These are phyloP conservation scores for Allacma fusca DNA, from an alignment of 2,888 invertebrate species.

Conservation along the genomic window DNA sequence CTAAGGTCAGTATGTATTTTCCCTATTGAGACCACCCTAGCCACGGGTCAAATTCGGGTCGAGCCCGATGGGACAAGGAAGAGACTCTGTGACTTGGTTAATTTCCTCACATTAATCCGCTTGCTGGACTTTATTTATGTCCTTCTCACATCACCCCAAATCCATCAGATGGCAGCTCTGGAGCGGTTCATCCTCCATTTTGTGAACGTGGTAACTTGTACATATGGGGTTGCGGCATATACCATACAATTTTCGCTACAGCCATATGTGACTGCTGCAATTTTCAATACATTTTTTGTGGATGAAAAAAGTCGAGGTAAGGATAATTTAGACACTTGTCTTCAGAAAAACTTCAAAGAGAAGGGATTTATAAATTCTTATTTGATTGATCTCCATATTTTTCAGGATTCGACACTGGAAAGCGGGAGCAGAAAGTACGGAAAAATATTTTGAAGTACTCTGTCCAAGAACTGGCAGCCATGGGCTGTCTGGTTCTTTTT, in stretches of 20 bases:
- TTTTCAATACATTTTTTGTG: not conserved
- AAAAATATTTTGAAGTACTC: not conserved
- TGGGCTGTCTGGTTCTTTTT: not conserved
- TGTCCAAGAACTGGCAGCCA: not conserved
- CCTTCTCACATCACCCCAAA: not conserved
- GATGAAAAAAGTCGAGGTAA: not conserved
- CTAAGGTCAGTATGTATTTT: not conserved
- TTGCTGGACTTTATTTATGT: not conserved
- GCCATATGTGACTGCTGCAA: not conserved
- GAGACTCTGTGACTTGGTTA: not conserved
- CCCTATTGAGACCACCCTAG: not conserved
- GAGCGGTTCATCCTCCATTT: not conserved
- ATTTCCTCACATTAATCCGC: not conserved
- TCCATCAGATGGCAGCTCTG: not conserved
- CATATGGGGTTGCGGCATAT: not conserved
- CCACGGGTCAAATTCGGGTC: not conserved
- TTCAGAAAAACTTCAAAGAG: too few species aligned
- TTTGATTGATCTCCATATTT: too few species aligned
- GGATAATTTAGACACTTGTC: too few species aligned
- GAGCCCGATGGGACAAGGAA: not conserved
- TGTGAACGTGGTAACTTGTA: not conserved
- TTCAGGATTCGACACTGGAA: not conserved
- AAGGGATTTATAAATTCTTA: too few species aligned
- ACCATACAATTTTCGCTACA: not conserved
- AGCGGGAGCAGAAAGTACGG: not conserved